Base-by-base conservation (phyloP, 2,888 invertebrate genomes). In the Tryphoninae sp. region DNA sequence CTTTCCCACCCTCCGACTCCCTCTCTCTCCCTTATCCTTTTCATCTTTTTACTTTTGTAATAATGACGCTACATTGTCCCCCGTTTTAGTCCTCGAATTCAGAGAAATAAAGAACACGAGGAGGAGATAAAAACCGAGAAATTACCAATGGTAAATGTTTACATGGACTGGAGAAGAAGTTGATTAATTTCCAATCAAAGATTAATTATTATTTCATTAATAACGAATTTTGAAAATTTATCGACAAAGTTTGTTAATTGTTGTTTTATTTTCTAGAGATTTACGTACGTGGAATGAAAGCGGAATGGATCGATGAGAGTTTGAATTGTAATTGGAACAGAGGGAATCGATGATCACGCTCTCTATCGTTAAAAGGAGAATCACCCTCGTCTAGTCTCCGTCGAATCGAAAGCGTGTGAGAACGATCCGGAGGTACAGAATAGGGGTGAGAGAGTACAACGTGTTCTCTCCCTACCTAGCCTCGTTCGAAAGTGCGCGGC, bases 51-150 rank as follows among this genome's bases (percentile, higher is more conserved):
- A 19, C 16, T 3, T 2, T 19, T 2, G 16, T 7, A 22, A 74
- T 65, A 74, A 74, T 49, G 40, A 76, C 53, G 22, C 68, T 40
- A 22, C 61, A 76, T 76, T 76, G 76, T 76, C 6, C 33, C 33
- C n/a, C n/a, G 26, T 59, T 67, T 67, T 69, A 51, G 19, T 76
- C 16, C 33, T 33, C 33, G 33, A 6, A 33, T 33, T 6, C n/a
- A 22, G 16, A n/a, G 26, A 26, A 62, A 49, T 13, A 51, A 51
- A 33, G 0, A 23, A 53, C 13, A 19, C n/a, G 55, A 26, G 3
- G 45, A 51, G 8, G 51, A 13, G 6, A 26, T 40, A 40, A 8
- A 33, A 40, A 9, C 1, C 8, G 62, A 19, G 8, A 40, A 42
- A 33, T 33, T 13, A 16, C 42, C 6, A n/a, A 59, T 6, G 33